Conservation (phyloP, 2,113 vertebrate genomes). For the Thamnaconus septentrionalis region DNA sequence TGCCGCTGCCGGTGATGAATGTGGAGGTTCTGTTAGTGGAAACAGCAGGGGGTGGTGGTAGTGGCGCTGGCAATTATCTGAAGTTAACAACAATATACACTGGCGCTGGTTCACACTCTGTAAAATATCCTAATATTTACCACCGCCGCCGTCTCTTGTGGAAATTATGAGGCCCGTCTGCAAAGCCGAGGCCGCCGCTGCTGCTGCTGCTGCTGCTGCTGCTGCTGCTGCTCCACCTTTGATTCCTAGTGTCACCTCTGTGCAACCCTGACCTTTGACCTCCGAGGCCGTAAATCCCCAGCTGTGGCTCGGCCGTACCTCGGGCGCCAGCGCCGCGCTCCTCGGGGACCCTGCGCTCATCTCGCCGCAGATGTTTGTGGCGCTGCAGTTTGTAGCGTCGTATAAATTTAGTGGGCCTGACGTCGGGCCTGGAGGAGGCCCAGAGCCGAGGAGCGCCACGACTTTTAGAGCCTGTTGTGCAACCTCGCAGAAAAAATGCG, state of each 20-base stretch:
- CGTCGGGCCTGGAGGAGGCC: slow-evolving; percentile 31
- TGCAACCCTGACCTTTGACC: slow-evolving; percentile 56
- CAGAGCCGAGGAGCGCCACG: slow-evolving; percentile 49
- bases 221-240: no score
- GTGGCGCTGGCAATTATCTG: slow-evolving; percentile 40
- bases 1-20: slow-evolving; percentile 46
- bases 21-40: slow-evolving; percentile 38
- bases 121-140: slow-evolving; percentile 53
- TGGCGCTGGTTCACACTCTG: slow-evolving; percentile 52
- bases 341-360: slow-evolving; percentile 17
- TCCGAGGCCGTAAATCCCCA: slow-evolving; percentile 41
- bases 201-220: no score
- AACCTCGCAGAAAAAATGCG: slow-evolving; percentile 49
- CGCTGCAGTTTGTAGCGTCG: slow-evolving; percentile 33
- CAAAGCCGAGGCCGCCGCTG: no score
- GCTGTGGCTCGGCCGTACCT: background rate
- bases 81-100: slow-evolving; percentile 63
- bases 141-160: slow-evolving; percentile 49
- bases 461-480: slow-evolving; percentile 52
- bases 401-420: slow-evolving; percentile 54
- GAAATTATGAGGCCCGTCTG: slow-evolving; percentile 27
- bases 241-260: slow-evolving; percentile 34
- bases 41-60: slow-evolving; percentile 38
- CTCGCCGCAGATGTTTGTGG: slow-evolving; percentile 39
- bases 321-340: no score